Conservation (phyloP, 2,113 vertebrate genomes). For the Carollia perspicillata region DNA sequence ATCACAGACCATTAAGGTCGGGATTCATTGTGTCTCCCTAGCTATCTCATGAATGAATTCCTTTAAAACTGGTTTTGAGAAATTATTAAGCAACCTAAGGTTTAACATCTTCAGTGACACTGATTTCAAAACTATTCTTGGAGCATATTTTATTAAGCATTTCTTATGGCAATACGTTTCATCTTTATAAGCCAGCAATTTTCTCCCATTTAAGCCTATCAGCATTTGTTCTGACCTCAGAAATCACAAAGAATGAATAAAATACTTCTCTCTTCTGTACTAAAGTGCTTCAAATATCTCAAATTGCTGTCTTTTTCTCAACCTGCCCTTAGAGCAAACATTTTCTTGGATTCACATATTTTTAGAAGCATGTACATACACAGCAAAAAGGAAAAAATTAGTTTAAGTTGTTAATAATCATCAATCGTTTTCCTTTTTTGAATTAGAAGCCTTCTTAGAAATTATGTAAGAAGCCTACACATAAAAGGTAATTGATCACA, state of each 20-base stretch:
- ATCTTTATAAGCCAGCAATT: background rate
- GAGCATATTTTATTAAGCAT: background rate
- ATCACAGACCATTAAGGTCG: background rate
- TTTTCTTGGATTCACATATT: background rate
- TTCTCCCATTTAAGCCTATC: background rate
- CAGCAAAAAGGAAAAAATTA: background rate
- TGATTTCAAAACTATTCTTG: background rate
- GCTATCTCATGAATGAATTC: background rate
- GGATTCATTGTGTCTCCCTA: background rate
- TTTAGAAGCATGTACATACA: background rate
- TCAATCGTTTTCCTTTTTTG: background rate
- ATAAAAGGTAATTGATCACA: background rate
- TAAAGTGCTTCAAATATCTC: background rate
- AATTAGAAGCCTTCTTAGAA: background rate
- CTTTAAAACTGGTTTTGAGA: slow-evolving; percentile 13
- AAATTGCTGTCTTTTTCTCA: background rate
- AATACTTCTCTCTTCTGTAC: background rate
- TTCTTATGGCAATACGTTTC: slow-evolving; percentile 20
- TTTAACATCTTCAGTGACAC: background rate
- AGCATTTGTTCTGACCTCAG: background rate
- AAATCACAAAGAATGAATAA: background rate
- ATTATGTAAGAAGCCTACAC: background rate
- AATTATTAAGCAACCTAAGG: background rate
- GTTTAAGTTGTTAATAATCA: background rate
- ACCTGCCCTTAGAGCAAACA: background rate